phyloP scores from a whole-genome alignment of 2,888 invertebrate species.

The Mythimna pallens region DNA sequence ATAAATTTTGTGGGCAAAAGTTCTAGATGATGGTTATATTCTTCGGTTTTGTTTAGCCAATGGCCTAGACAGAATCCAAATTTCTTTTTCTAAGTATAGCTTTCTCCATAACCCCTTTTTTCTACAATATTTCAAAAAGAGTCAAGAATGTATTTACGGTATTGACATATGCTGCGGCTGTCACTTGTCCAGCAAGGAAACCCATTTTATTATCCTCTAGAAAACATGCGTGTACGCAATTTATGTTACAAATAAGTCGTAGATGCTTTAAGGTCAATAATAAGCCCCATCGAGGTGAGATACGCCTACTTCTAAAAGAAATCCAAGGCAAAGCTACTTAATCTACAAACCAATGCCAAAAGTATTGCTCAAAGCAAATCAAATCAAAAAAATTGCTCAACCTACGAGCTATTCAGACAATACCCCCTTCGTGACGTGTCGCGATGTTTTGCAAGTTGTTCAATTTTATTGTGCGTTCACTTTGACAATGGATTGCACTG shows the following conservation, averaged over 20 bases:
- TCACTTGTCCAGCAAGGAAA: too few relatives aligned
- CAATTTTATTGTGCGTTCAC: constrained; percentile 67
- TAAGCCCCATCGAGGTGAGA: too few relatives aligned
- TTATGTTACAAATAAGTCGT: too few relatives aligned
- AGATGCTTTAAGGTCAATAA: not conserved
- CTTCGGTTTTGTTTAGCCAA: too few relatives aligned
- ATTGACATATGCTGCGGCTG: too few relatives aligned
- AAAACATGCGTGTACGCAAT: not conserved
- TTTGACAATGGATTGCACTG: constrained; percentile 74
- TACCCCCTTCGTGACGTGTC: constrained; percentile 58
- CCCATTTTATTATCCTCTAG: not conserved
- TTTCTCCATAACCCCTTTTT: too few relatives aligned
- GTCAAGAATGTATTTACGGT: not conserved
- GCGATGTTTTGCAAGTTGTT: constrained; percentile 48
- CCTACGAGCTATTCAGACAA: constrained; percentile 52
- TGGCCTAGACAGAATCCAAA: not conserved
- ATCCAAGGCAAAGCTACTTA: constrained; percentile 7
- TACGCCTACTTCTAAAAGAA: not conserved
- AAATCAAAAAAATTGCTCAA: constrained; percentile 47
- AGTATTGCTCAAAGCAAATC: constrained; percentile 50
- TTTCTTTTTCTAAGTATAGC: too few relatives aligned
- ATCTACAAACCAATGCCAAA: constrained; percentile 44
- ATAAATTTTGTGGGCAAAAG: constrained; percentile 4
- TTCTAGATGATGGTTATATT: too few relatives aligned
- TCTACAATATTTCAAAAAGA: not conserved